A percentile compares a stretch with the other conserved stretches of the same genome.
Evolutionary conservation across 2,797 vertebrate species (phyloP).

Genomic region (Sphenodon punctatus): DNA sequence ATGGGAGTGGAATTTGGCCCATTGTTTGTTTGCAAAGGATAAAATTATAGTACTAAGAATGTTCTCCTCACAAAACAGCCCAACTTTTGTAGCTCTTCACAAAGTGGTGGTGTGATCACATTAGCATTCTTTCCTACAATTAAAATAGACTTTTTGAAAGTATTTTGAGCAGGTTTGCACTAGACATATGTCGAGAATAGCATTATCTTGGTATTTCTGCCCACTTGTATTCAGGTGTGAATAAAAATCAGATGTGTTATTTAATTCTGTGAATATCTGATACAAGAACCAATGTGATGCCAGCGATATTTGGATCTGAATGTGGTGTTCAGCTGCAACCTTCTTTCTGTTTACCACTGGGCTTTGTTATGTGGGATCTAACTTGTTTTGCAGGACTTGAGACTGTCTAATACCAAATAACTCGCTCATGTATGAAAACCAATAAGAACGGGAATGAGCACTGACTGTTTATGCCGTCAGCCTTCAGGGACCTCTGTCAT

Average conservation of each 20-base stretch:
- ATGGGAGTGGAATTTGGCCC: background rate
- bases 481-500: background rate
- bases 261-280: slow-evolving; percentile 13
- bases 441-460: background rate
- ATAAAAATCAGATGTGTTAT: background rate
- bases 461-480: background rate
- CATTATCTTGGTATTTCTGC: slow-evolving; percentile 18
- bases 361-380: slow-evolving; percentile 11
- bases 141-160: slow-evolving; percentile 8
- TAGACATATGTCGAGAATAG: slow-evolving; percentile 18
- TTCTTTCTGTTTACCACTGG: slow-evolving; percentile 3
- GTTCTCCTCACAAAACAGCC: background rate
- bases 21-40: background rate
- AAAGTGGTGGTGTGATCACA: background rate
- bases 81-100: background rate
- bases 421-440: background rate
- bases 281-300: background rate
- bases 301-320: slow-evolving; percentile 16
- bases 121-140: slow-evolving; percentile 8
- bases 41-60: background rate
- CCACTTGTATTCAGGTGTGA: background rate
- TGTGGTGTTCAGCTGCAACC: slow-evolving; percentile 15
- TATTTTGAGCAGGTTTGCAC: background rate
- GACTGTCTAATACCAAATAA: background rate
- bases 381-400: background rate